Evolutionary conservation across 1,140 invertebrate genomes (phyloP).

Genomic region (Palaemon carinicauda): DNA sequence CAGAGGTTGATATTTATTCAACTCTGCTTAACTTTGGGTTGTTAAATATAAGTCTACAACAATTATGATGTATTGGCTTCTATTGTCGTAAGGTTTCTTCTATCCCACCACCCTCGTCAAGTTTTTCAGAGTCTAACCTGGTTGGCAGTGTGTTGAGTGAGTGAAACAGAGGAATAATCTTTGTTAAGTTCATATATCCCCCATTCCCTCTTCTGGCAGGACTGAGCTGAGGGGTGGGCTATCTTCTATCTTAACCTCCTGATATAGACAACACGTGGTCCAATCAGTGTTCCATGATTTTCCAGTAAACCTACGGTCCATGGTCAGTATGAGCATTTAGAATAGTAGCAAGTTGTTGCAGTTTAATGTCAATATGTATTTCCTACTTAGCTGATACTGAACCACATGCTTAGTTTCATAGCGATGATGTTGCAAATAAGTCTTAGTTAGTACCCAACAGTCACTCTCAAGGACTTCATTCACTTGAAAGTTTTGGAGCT

Average conservation of each 20-base stretch:
- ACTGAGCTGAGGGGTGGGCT: neutral
- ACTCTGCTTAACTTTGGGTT: slow-evolving; percentile 3
- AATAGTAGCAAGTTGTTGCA: too few species aligned
- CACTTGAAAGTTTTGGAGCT: too few species aligned
- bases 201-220: neutral
- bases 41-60: slow-evolving; percentile 12
- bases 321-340: too few species aligned
- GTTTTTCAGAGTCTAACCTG: neutral
- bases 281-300: neutral
- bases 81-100: neutral
- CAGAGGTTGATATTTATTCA: too few species aligned
- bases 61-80: neutral
- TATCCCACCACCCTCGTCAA: slow-evolving; percentile 13
- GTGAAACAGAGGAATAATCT: neutral
- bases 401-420: too few species aligned
- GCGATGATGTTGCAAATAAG: too few species aligned
- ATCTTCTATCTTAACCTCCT: neutral
- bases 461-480: too few species aligned
- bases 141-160: neutral
- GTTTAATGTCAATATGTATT: too few species aligned
- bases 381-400: too few species aligned
- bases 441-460: too few species aligned
- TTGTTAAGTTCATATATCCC: neutral
- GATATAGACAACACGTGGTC: slow-evolving; percentile 12
- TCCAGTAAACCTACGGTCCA: too few species aligned